Evolutionary conservation across 2,113 vertebrate species (phyloP).

Genomic region (Ammodytes dubius): DNA sequence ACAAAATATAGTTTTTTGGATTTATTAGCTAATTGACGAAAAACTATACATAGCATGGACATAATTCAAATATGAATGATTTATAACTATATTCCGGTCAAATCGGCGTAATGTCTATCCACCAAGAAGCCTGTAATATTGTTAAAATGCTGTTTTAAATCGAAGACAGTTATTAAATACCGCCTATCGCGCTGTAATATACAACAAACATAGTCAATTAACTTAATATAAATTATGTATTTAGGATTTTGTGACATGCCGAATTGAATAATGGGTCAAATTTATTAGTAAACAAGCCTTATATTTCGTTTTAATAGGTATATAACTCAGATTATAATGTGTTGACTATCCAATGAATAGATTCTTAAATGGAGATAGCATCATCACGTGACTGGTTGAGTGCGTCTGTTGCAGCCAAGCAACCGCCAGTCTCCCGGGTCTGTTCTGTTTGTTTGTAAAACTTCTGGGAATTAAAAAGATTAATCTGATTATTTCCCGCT

Average conservation of each 20-base stretch:
- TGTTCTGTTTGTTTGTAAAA: not conserved
- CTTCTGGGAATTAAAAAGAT: not conserved
- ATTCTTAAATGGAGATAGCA: not conserved
- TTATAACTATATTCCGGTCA: fast-evolving
- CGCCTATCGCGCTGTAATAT: not conserved
- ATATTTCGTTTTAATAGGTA: fast-evolving
- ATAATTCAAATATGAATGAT: fast-evolving
- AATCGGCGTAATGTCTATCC: not conserved
- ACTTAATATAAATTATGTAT: fast-evolving
- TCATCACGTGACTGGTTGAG: not conserved
- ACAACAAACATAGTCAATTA: not conserved
- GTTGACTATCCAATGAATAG: fast-evolving
- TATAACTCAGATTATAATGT: fast-evolving
- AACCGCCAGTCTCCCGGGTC: not conserved
- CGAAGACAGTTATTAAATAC: not conserved
- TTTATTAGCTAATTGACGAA: not conserved
- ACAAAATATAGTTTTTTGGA: fast-evolving
- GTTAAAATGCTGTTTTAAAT: not conserved
- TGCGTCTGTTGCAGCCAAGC: slow-evolving; percentile 44
- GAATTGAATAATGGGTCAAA: not conserved
- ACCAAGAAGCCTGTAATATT: fast-evolving
- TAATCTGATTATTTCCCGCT: too few species aligned
- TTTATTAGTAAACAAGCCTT: fast-evolving
- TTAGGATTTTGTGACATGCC: not conserved
- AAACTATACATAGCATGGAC: fast-evolving